phyloP scores from a whole-genome alignment of 2,888 invertebrate genomes.

The Megamerina dolium region DNA sequence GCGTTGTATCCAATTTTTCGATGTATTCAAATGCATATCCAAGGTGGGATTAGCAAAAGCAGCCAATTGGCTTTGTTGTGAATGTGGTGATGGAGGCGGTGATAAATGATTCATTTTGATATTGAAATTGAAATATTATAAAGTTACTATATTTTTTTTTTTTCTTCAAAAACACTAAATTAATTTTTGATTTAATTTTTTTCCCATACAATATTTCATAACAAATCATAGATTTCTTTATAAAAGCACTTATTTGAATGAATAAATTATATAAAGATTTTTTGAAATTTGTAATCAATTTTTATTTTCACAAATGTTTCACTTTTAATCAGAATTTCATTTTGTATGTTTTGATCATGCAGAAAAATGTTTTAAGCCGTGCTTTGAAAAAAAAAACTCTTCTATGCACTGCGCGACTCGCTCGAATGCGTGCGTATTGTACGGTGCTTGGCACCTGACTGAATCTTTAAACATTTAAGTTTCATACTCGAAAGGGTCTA shows the following conservation, averaged over 20 bases:
- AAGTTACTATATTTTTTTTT: not conserved
- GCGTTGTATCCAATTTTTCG: conserved; percentile 47
- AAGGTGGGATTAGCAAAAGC: conserved; percentile 33
- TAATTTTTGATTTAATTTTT: too few species aligned
- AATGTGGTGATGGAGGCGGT: conserved; percentile 48
- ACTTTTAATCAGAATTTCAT: too few species aligned
- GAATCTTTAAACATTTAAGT: conserved; percentile 46
- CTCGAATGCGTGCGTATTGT: conserved; percentile 43
- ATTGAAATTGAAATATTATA: not conserved
- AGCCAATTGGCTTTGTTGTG: conserved; percentile 35
- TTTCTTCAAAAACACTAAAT: not conserved
- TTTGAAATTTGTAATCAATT: too few species aligned
- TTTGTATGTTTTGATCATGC: too few species aligned
- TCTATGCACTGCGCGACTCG: too few species aligned
- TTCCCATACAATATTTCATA: too few species aligned
- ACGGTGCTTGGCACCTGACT: conserved; percentile 51
- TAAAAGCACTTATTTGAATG: too few species aligned
- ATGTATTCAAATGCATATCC: conserved; percentile 32
- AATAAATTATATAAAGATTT: too few species aligned
- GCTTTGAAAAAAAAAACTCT: too few species aligned
- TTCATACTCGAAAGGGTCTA: too few species aligned
- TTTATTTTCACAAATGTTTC: too few species aligned
- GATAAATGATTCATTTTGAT: conserved; percentile 47
- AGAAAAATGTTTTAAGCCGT: conserved; percentile 1
- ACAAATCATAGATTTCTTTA: too few species aligned